Evolutionary conservation across 2,113 vertebrate genomes (phyloP).

Genomic region (Mohoua ochrocephala): DNA sequence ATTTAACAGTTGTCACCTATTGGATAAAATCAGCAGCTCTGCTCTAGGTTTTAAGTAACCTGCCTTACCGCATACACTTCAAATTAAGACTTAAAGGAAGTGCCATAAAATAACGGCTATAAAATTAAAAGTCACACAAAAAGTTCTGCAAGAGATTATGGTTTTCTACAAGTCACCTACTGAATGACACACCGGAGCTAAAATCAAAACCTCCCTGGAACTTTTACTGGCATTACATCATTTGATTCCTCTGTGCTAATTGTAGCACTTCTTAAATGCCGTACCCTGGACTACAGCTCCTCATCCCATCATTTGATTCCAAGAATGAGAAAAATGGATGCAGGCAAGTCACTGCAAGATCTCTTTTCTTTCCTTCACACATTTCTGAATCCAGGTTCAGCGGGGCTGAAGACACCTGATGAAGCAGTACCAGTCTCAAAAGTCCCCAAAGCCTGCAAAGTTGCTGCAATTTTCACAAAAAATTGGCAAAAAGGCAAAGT

Average conservation of each 20-base stretch:
- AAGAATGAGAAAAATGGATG: background rate
- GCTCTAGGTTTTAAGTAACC: background rate
- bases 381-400: background rate
- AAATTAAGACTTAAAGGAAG: background rate
- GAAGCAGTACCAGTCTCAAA: background rate
- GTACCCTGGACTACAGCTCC: background rate
- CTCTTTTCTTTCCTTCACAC: background rate
- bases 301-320: background rate
- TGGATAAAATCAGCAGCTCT: background rate
- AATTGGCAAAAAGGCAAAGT: background rate
- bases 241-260: rapidly evolving
- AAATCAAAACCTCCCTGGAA: background rate
- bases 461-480: background rate
- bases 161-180: background rate
- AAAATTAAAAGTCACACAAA: background rate
- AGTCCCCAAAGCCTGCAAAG: background rate
- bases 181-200: background rate
- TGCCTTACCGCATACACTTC: background rate
- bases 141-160: background rate
- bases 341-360: rapidly evolving
- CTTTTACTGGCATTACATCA: background rate
- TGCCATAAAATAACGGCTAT: background rate
- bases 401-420: rapidly evolving
- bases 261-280: background rate
- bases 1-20: background rate